Evolutionary conservation across 2,888 invertebrate species (phyloP).

Genomic region (Aphidoletes aphidimyza): DNA sequence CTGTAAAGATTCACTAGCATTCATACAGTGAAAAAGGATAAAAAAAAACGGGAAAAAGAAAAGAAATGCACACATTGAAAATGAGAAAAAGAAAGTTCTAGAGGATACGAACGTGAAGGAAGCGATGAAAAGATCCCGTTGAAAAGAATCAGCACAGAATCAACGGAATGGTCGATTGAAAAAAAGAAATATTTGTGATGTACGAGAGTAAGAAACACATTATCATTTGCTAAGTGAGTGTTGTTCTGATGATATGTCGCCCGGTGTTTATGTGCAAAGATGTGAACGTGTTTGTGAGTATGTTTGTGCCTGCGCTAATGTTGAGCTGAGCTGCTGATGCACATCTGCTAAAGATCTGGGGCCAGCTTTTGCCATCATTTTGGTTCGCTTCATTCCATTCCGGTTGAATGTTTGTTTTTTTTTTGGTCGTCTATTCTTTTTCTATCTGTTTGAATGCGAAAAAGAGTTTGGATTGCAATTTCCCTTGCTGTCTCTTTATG

Average conservation of each 20-base stretch:
- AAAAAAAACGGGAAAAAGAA: not conserved
- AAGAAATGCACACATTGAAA: not conserved
- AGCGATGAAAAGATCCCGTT: not conserved
- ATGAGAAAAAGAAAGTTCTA: not conserved
- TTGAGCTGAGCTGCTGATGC: no score
- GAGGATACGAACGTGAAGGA: not conserved
- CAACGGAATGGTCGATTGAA: conserved; percentile 19
- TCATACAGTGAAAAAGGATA: not conserved
- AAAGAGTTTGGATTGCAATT: not conserved
- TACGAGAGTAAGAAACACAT: conserved; percentile 3
- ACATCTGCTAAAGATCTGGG: not conserved
- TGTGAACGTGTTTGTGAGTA: not conserved
- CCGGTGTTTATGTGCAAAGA: conserved; percentile 5
- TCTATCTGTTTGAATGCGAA: not conserved
- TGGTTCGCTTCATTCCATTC: conserved; percentile 1
- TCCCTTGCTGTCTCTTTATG: not conserved
- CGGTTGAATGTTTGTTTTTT: not conserved
- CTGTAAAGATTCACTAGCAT: no score
- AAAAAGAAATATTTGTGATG: not conserved
- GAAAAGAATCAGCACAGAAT: not conserved
- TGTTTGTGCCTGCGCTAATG: not conserved
- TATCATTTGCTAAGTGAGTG: conserved; percentile 46
- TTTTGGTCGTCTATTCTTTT: not conserved
- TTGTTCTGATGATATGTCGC: not conserved
- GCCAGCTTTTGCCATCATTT: no score